Percentiles rank a stretch among this genome's conserved stretches.
Evolutionary conservation across 2,113 vertebrate species (phyloP).

Genomic region (Gavialis gangeticus): DNA sequence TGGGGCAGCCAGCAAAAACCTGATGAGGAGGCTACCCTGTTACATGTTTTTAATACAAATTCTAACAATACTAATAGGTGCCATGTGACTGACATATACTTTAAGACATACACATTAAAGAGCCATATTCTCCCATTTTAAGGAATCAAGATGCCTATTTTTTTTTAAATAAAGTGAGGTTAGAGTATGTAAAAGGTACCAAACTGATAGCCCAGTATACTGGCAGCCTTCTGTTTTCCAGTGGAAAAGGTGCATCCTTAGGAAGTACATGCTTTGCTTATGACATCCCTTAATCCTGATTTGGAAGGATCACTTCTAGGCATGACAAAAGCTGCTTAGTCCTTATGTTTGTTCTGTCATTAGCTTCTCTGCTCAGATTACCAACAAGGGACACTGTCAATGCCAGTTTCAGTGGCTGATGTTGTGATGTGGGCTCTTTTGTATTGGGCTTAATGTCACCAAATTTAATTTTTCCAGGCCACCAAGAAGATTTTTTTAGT

Average conservation of each 20-base stretch:
- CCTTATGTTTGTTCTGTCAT: not conserved
- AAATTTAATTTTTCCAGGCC: not conserved
- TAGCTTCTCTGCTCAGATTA: not conserved
- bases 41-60: not conserved
- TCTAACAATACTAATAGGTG: not conserved
- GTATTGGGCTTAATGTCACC: not conserved
- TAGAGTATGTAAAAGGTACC: not conserved
- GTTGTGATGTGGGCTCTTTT: not conserved
- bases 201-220: not conserved
- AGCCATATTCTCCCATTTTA: not conserved
- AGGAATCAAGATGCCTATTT: not conserved
- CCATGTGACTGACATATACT: not conserved
- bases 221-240: not conserved
- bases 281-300: not conserved
- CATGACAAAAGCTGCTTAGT: not conserved
- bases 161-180: not conserved
- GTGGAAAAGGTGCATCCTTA: not conserved
- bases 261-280: not conserved
- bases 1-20: too few species aligned
- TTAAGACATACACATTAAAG: not conserved
- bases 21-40: not conserved
- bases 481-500: not conserved
- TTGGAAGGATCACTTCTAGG: not conserved
- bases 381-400: not conserved
- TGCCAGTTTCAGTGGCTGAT: not conserved